These are phyloP conservation scores for Liodrosophila aerea DNA, from an alignment of 2,888 invertebrate genomes.

Conservation along the genomic window DNA sequence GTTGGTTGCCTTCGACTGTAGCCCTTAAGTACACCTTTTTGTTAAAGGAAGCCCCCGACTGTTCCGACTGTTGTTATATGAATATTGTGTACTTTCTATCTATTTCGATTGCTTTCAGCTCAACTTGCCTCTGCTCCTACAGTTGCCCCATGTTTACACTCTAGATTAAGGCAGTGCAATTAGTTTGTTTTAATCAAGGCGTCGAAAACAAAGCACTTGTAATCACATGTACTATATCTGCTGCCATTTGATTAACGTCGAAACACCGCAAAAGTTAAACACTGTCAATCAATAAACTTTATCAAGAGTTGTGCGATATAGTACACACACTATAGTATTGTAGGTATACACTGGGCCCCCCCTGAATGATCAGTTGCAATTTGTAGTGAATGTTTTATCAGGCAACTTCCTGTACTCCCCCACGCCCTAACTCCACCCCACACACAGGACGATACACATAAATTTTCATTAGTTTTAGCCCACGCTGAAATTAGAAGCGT, in stretches of 20 bases:
- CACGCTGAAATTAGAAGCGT: conserved; percentile 38
- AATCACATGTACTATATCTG: no score
- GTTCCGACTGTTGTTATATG: no score
- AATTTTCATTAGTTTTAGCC: conserved; percentile 52
- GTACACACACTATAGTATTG: background rate
- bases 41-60: no score
- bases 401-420: background rate
- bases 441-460: conserved; percentile 40
- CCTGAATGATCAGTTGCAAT: conserved; percentile 47
- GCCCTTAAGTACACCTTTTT: no score
- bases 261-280: conserved; percentile 14
- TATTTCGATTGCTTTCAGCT: no score
- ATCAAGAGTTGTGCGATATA: conserved; percentile 13
- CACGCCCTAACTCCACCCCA: background rate
- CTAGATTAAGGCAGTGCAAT: no score
- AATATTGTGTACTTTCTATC: no score
- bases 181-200: no score
- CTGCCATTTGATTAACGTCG: conserved; percentile 17
- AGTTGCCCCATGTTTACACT: no score
- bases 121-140: no score
- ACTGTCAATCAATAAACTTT: conserved; percentile 31
- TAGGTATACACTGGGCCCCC: background rate
- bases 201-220: conserved; percentile 6
- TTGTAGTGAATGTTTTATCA: conserved; percentile 37
- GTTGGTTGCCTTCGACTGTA: no score